phyloP scores from a whole-genome alignment of 2,113 vertebrate genomes.

The Urocynchramus pylzowi region DNA sequence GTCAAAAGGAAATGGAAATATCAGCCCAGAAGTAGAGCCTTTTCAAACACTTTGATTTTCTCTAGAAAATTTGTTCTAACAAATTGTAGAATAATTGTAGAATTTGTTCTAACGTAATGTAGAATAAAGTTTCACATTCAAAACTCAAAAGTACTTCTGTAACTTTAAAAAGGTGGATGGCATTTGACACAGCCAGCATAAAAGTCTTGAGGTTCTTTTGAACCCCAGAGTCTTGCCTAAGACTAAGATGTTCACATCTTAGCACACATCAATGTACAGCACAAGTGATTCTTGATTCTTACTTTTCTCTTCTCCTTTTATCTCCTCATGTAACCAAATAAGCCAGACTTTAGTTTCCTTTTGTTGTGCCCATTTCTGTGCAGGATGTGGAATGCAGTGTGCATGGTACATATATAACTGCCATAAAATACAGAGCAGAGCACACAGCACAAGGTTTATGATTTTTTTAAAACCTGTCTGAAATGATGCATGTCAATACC shows the following conservation, averaged over 20 bases:
- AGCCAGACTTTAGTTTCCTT: background rate
- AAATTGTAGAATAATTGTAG: too few relatives aligned
- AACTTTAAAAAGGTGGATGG: background rate
- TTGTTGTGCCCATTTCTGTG: background rate
- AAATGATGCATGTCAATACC: background rate
- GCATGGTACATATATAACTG: too few relatives aligned
- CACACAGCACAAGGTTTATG: background rate
- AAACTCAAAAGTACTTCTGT: background rate
- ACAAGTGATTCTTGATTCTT: background rate
- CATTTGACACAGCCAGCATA: background rate
- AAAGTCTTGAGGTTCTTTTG: background rate
- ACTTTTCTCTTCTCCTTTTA: background rate
- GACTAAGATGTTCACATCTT: background rate
- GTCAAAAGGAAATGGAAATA: background rate
- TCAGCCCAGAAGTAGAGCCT: background rate
- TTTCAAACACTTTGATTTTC: background rate
- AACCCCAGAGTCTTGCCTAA: background rate
- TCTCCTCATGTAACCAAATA: background rate
- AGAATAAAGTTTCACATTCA: background rate
- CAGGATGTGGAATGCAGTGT: background rate
- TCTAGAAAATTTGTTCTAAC: background rate
- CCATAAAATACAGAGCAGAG: background rate
- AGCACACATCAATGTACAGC: background rate
- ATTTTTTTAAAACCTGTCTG: background rate
- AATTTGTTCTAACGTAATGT: background rate